Evolutionary conservation across 2,888 invertebrate species (phyloP).

Genomic region (Sminthurinus aureus): DNA sequence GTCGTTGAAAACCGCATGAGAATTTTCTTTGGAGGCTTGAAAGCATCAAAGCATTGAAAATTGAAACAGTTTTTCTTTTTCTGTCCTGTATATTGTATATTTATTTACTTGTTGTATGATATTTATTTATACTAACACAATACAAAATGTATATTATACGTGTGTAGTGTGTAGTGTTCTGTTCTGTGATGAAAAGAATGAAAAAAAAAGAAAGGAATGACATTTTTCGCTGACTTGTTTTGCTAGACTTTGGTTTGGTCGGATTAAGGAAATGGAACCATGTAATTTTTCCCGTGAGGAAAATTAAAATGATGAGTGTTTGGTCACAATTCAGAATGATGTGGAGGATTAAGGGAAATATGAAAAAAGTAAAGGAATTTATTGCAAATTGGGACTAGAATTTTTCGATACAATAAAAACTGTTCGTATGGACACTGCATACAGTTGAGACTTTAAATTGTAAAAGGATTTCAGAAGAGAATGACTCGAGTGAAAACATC

Average conservation of each 20-base stretch:
- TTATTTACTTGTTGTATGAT: neutral
- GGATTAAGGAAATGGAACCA: conserved; percentile 13
- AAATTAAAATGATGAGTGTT: neutral
- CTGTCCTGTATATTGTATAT: neutral
- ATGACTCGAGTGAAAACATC: conserved; percentile 44
- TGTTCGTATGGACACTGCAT: neutral
- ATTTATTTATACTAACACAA: too few species aligned
- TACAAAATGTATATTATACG: neutral
- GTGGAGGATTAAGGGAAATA: neutral
- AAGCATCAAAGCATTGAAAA: conserved; percentile 25
- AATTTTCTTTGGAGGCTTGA: conserved; percentile 19
- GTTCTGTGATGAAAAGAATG: too few species aligned
- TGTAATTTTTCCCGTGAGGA: conserved; percentile 23
- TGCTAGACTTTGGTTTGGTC: neutral
- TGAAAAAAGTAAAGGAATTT: neutral
- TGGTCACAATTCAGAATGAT: neutral
- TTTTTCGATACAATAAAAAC: neutral
- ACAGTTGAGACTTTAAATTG: neutral
- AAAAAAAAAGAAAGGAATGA: neutral
- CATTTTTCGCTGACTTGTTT: neutral
- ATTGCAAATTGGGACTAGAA: neutral
- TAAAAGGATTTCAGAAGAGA: neutral
- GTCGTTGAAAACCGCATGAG: conserved; percentile 29
- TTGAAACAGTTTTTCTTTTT: conserved; percentile 26
- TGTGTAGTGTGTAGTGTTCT: neutral